Base-by-base conservation (phyloP, 1,140 invertebrate genomes). In the Trichoplusia ni region DNA sequence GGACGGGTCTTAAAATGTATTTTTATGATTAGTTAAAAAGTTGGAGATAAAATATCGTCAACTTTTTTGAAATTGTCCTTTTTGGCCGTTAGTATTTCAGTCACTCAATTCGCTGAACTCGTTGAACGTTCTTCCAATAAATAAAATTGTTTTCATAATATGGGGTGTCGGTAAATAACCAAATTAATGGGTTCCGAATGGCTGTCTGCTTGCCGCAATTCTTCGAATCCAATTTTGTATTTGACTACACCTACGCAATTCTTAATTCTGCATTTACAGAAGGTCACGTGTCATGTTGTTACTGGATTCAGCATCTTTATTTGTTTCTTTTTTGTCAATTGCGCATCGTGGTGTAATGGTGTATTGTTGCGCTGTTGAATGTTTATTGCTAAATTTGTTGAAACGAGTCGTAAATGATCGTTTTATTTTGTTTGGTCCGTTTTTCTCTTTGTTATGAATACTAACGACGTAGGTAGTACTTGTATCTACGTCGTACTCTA, bases 181-280 rank as follows among this genome's bases (percentile, higher is more conserved):
- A 63, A 74, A 76, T 74, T 73, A 72, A 79, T 77, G 72, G 69
- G 71, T 69, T 77, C 64, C 70, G 56, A 78, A 73, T 73, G 77
- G 68, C 73, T 73, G 69, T 68, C 73, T 75, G 69, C 69, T 77
- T 69, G 67, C 71, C 63, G 71, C 71, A 76, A 71, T 79, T 83
- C 78, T 74, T 73, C 68, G 78, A 83, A 86, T 74, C 73, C 78
- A 81, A 81, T 84, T 82, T 83, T 78, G 75, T 77, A 82, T 81
- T 82, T 82, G 75, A 71, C 74, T 70, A 74, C 83, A 75, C 81
- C 83, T 75, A 86, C 83, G 68, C 78, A 77, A 59, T 72, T 75
- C 70, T 67, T 71, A 64, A 74, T 72, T 74, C 67, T 71, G 67
- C 61, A 59, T 59, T 35, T 65, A 53, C 49, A 67, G 72, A 80